Evolutionary conservation across 1,140 invertebrate species (phyloP).

Genomic region (Paramacrobiotus metropolitanus): DNA sequence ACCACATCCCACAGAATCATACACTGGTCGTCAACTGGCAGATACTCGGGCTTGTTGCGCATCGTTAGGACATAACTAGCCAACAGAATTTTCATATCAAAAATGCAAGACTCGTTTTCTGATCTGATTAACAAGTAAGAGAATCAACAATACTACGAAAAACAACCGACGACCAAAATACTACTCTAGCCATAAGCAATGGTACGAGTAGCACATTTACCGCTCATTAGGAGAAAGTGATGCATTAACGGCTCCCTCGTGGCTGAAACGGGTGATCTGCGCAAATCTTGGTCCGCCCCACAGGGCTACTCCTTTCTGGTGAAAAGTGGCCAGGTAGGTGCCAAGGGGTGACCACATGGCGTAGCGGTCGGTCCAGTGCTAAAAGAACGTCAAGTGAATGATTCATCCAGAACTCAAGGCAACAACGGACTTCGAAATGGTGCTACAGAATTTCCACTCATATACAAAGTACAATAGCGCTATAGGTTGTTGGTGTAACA

Average conservation of each 20-base stretch:
- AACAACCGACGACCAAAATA: too few relatives aligned
- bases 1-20: constrained; percentile 59
- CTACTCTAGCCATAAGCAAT: too few relatives aligned
- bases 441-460: too few relatives aligned
- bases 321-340: constrained; percentile 84
- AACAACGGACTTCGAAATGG: too few relatives aligned
- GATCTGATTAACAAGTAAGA: too few relatives aligned
- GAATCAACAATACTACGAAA: too few relatives aligned
- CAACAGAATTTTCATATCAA: too few relatives aligned
- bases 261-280: constrained; percentile 70
- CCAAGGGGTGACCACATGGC: constrained; percentile 91
- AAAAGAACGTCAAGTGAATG: constrained; percentile 32
- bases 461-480: too few relatives aligned
- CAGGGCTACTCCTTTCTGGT: constrained; percentile 73
- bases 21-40: constrained; percentile 17
- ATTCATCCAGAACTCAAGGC: too few relatives aligned
- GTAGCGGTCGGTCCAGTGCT: constrained; percentile 83
- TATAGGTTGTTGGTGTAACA: too few relatives aligned
- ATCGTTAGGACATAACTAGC: constrained; percentile 15
- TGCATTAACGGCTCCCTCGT: constrained; percentile 72
- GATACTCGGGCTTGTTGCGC: neutral
- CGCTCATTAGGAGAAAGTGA: constrained; percentile 95
- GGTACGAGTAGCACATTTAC: constrained; percentile 23
- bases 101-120: too few relatives aligned
- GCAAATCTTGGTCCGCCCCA: constrained; percentile 86